Conservation (phyloP, 2,888 invertebrate species). For the Drosophila birchii region DNA sequence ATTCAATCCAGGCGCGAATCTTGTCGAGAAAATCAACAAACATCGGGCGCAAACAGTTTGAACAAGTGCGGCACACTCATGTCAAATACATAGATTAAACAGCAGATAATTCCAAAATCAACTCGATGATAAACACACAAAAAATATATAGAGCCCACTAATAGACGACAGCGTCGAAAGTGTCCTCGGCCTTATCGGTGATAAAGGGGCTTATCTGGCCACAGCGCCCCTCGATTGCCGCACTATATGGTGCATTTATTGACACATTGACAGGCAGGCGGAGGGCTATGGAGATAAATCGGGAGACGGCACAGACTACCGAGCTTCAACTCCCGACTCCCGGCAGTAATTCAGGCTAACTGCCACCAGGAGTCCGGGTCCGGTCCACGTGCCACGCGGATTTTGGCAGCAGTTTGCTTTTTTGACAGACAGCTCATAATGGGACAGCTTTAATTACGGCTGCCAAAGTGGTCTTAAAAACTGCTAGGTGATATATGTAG, state of each 20-base stretch:
- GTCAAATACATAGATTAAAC: conserved; percentile 75
- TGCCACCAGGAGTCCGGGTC: conserved; percentile 10
- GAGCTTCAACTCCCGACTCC: conserved; percentile 58
- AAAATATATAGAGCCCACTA: conserved; percentile 60
- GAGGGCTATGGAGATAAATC: conserved; percentile 72
- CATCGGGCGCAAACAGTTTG: conserved; percentile 49
- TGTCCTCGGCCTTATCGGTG: conserved; percentile 41
- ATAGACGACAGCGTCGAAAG: conserved; percentile 64
- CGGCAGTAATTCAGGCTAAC: conserved; percentile 65
- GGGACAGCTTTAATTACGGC: conserved; percentile 61
- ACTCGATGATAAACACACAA: conserved; percentile 60
- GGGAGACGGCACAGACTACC: conserved; percentile 54
- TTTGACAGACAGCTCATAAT: conserved; percentile 56
- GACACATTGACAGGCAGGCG: conserved; percentile 78
- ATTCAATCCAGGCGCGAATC: conserved; percentile 37
- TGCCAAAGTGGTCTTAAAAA: conserved; percentile 53
- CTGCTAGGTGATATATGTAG: conserved; percentile 3
- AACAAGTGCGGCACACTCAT: conserved; percentile 74
- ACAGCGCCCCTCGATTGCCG: conserved; percentile 12
- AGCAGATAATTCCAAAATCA: conserved; percentile 77
- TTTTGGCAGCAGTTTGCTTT: conserved; percentile 49
- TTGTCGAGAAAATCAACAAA: conserved; percentile 50
- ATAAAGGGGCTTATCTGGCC: conserved; percentile 45
- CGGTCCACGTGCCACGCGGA: conserved; percentile 64
- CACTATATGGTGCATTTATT: conserved; percentile 72